Evolutionary conservation across 2,113 vertebrate genomes (phyloP).

Genomic region (Tragelaphus strepsiceros): DNA sequence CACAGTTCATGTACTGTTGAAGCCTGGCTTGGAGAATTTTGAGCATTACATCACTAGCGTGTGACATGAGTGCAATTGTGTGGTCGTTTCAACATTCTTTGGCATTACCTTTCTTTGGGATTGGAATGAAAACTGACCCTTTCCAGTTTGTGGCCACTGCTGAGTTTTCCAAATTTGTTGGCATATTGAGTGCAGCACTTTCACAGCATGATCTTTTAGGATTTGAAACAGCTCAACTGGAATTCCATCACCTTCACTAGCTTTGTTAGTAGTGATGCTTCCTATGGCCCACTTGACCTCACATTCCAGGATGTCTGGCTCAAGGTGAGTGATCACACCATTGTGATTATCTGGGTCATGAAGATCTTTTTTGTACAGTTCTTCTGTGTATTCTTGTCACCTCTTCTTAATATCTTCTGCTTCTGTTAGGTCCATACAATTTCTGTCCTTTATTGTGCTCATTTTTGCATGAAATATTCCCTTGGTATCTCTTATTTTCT

Average conservation of each 20-base stretch:
- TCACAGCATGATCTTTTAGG: background rate
- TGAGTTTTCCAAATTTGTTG: background rate
- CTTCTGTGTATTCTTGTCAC: background rate
- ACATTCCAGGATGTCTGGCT: background rate
- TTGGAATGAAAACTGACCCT: background rate
- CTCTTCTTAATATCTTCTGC: background rate
- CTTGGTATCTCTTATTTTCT: background rate
- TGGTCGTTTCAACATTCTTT: background rate
- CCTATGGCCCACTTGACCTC: background rate
- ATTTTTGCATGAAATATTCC: background rate
- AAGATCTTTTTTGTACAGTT: background rate
- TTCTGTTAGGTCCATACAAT: background rate
- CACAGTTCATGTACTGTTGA: background rate
- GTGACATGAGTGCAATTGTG: background rate
- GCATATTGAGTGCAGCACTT: background rate
- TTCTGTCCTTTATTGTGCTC: background rate
- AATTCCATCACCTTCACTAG: background rate
- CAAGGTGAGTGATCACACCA: background rate
- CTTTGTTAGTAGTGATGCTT: background rate
- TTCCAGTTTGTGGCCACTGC: background rate
- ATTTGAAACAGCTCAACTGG: background rate
- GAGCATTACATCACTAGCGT: background rate
- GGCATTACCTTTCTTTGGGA: background rate
- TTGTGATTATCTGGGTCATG: background rate
- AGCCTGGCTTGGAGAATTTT: background rate